Base-by-base conservation (phyloP, 2,113 vertebrate genomes). In the Xiphorhynchus elegans region DNA sequence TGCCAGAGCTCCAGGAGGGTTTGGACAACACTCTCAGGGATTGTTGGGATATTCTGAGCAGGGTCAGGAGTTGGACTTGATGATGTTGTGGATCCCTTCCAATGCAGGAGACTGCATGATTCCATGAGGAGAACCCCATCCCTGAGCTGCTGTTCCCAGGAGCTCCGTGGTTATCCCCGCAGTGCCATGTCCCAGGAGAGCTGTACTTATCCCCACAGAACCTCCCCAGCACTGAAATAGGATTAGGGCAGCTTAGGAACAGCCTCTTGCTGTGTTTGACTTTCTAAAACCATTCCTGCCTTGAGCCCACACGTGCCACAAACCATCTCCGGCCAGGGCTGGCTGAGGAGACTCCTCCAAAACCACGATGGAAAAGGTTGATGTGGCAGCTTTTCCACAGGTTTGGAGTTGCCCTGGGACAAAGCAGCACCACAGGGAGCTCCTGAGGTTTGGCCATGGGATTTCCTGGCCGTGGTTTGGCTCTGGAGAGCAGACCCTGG, bases 371-470 rank as follows among this genome's bases (percentile, higher is more conserved):
- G 26, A 13, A 24, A 49, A 24, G 18, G 26, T 8, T 17, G 9
- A 9, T 1, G 6, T 2, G 28, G 20, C 18, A 9, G 31, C 17
- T 56, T 14, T 40, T 23, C 6, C 44, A 7, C 60, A 21, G 2
- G 7, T 42, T 56, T 10, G 37, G 46, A 19, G 24, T 7, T 39
- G 28, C 20, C 64, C 40, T 0, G 47, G 9, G 40, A 11, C 10
- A 81, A 44, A 59, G 67, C 76, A 2, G 20, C 46, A 6, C 18
- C 21, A 1, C 53, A 3, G n/a, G 3, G 8, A 68, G 64, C 66
- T 78, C 35, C 72, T 1, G 0, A n/a, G 63, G 11, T 39, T 55
- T 26, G 66, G 23, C 35, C 55, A 17, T 1, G 1, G 62, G 39
- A 20, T 66, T 49, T 35, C 56, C 24, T 1, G 2, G 1, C 76